A percentile compares a stretch with the other conserved stretches of the same genome.
phyloP scores from a whole-genome alignment of 2,113 vertebrate species.

The Rhinichthys klamathensis region DNA sequence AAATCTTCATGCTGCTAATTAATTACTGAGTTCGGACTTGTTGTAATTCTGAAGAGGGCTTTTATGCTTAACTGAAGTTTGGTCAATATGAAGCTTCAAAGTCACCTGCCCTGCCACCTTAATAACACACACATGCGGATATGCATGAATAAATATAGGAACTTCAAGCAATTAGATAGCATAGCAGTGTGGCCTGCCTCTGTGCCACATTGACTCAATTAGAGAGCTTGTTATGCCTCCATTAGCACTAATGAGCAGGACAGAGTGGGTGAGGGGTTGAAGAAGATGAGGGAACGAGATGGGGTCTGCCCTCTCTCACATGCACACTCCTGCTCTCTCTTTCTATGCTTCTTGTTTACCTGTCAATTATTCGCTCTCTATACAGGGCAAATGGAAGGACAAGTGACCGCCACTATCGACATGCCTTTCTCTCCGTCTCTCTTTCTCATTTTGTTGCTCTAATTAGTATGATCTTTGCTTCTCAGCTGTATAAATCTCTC shows the following conservation, averaged over 20 bases:
- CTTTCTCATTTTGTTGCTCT: slow-evolving; percentile 34
- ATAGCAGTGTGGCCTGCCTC: slow-evolving; percentile 54
- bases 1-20: slow-evolving; percentile 26
- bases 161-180: slow-evolving; percentile 59
- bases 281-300: slow-evolving; percentile 52
- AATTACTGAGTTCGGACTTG: slow-evolving; percentile 36
- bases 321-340: slow-evolving; percentile 46
- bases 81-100: slow-evolving; percentile 52
- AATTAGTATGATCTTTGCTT: slow-evolving; percentile 40
- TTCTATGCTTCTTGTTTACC: slow-evolving; percentile 75
- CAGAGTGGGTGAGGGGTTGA: slow-evolving; percentile 51
- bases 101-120: slow-evolving; percentile 53
- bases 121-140: slow-evolving; percentile 53
- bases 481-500: slow-evolving; percentile 42
- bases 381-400: slow-evolving; percentile 44
- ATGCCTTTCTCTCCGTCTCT: slow-evolving; percentile 11
- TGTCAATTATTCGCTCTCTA: slow-evolving; percentile 64
- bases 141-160: slow-evolving; percentile 60
- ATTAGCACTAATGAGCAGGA: slow-evolving; percentile 86
- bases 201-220: slow-evolving; percentile 81
- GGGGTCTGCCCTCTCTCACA: slow-evolving; percentile 74
- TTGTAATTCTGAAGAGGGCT: slow-evolving; percentile 51
- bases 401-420: slow-evolving; percentile 37
- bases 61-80: slow-evolving; percentile 47
- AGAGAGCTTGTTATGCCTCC: slow-evolving; percentile 88